phyloP scores from a whole-genome alignment of 2,888 invertebrate genomes.

The Empis stercorea region DNA sequence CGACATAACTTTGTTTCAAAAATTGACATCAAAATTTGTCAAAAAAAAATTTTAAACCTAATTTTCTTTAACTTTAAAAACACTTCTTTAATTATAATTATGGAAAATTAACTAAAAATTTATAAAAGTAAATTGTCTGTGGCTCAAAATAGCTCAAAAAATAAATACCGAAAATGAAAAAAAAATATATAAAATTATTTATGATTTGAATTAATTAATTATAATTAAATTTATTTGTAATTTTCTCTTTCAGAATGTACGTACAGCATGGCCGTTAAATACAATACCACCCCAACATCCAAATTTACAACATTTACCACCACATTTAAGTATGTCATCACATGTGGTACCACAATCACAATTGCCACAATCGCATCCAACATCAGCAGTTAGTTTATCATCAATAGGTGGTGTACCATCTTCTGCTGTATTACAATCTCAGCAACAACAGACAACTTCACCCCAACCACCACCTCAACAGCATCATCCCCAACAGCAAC shows the following conservation, averaged over 20 bases:
- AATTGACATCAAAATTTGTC: too few species aligned
- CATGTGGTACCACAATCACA: constrained; percentile 8
- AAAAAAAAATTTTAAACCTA: too few species aligned
- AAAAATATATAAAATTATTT: too few species aligned
- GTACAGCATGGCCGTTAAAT: constrained; percentile 13
- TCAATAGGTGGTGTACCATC: constrained; percentile 5
- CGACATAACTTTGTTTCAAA: too few species aligned
- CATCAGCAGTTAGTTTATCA: constrained; percentile 7
- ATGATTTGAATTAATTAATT: too few species aligned
- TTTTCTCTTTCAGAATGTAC: constrained; percentile 9
- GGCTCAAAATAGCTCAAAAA: too few species aligned
- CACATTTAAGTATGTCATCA: constrained; percentile 8
- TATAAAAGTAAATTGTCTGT: too few species aligned
- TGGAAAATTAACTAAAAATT: too few species aligned
- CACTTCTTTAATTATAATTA: too few species aligned
- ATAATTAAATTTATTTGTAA: background rate
- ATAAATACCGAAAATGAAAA: too few species aligned
- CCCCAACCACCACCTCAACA: background rate
- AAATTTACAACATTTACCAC: constrained; percentile 6
- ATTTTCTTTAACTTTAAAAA: too few species aligned
- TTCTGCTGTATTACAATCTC: background rate
- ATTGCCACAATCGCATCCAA: constrained; percentile 3
- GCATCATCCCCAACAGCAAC: constrained; percentile 1
- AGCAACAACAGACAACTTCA: constrained; percentile 4
- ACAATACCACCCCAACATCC: constrained; percentile 12